These are phyloP conservation scores for Clupea harengus DNA, from an alignment of 2,113 vertebrate species.

Conservation along the genomic window DNA sequence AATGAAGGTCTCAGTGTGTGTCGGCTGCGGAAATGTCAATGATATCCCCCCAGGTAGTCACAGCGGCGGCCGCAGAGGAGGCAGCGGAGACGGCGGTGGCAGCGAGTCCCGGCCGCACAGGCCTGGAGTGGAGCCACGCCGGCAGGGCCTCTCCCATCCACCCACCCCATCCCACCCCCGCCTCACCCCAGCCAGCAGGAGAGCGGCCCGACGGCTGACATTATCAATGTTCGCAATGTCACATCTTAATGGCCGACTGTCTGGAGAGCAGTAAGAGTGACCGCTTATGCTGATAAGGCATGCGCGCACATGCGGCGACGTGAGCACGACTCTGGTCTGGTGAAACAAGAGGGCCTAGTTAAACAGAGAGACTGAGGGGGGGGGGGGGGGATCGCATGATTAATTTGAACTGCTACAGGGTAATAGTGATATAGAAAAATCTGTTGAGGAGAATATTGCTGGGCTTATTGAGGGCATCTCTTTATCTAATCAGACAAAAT, in stretches of 20 bases:
- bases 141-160: not conserved
- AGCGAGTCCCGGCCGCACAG: not conserved
- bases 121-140: not conserved
- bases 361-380: not conserved
- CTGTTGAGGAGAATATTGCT: not conserved
- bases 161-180: not conserved
- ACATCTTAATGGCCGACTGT: constrained; percentile 8
- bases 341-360: not conserved
- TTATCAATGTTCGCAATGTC: constrained; percentile 12
- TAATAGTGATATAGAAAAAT: not conserved
- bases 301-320: not conserved
- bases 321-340: not conserved
- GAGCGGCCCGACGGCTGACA: not conserved
- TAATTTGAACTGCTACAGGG: not conserved
- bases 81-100: not conserved
- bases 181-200: not conserved
- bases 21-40: constrained; percentile 10
- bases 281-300: constrained; percentile 11
- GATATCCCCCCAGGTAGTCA: constrained; percentile 3
- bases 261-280: not conserved
- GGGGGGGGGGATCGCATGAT: not conserved
- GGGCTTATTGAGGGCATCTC: not conserved
- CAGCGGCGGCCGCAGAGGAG: not conserved
- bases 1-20: constrained; percentile 17
- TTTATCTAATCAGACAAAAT: not conserved